These are phyloP conservation scores for Oceanites oceanicus DNA, from an alignment of 2,113 vertebrate species.

Conservation along the genomic window DNA sequence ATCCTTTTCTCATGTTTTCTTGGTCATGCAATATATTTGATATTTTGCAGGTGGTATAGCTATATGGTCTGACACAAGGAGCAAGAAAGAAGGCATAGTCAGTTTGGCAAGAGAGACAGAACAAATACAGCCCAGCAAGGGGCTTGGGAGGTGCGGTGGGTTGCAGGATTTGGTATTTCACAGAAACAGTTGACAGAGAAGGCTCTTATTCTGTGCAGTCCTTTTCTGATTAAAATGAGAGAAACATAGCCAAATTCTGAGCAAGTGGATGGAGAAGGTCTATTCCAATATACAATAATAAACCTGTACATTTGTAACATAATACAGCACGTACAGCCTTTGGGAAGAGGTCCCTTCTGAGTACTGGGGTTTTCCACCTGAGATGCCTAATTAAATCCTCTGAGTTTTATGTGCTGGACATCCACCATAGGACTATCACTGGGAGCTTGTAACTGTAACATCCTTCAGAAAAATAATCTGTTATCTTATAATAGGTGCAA, in stretches of 20 bases:
- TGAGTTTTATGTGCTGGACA: not conserved
- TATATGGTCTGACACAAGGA: not conserved
- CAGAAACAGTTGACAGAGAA: not conserved
- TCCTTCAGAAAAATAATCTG: not conserved
- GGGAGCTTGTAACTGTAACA: not conserved
- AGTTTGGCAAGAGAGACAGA: not conserved
- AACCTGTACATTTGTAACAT: not conserved
- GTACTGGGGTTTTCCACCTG: not conserved
- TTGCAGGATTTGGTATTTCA: not conserved
- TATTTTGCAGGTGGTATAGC: not conserved
- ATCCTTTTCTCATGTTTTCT: not conserved
- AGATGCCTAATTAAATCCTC: not conserved
- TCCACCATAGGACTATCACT: not conserved
- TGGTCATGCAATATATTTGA: not conserved
- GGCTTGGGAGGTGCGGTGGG: not conserved
- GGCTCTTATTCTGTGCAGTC: not conserved
- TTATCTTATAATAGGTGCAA: not conserved
- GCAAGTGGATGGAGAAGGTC: not conserved
- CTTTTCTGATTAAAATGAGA: not conserved
- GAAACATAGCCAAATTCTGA: not conserved
- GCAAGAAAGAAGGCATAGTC: not conserved
- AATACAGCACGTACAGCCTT: not conserved
- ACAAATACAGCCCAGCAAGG: not conserved
- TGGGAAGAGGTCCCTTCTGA: not conserved
- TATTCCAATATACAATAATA: not conserved